A percentile compares a stretch with the other conserved stretches of the same genome.
phyloP scores from a whole-genome alignment of 2,888 invertebrate genomes.

The Scotopteryx bipunctaria region DNA sequence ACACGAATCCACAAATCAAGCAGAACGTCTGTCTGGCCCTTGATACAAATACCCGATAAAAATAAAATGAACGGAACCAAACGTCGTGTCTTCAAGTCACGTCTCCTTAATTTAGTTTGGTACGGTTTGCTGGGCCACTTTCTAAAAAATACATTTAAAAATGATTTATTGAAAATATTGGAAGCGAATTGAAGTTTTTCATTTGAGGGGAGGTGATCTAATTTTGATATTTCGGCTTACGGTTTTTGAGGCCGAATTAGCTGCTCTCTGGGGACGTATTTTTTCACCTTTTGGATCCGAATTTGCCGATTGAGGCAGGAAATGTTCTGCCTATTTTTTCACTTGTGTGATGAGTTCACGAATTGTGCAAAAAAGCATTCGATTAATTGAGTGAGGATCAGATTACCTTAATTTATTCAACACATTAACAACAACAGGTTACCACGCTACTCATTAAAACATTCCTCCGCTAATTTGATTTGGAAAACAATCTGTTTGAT shows the following conservation, averaged over 20 bases:
- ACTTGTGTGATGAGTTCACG: not conserved
- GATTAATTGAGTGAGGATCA: slow-evolving; percentile 11
- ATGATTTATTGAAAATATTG: slow-evolving; percentile 40
- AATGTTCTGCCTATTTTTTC: too few species aligned
- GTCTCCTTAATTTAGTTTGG: slow-evolving; percentile 59
- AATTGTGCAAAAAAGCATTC: not conserved
- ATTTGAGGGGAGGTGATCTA: slow-evolving; percentile 17
- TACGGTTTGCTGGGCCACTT: slow-evolving; percentile 55
- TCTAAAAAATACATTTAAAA: slow-evolving; percentile 45
- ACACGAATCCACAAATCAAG: slow-evolving; percentile 34
- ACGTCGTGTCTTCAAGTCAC: slow-evolving; percentile 60
- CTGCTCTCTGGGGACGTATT: too few species aligned
- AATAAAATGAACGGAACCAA: slow-evolving; percentile 43
- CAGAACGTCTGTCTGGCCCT: slow-evolving; percentile 8
- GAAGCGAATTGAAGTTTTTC: slow-evolving; percentile 28
- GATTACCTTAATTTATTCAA: slow-evolving; percentile 25
- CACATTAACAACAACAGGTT: slow-evolving; percentile 14
- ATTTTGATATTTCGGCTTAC: slow-evolving; percentile 9
- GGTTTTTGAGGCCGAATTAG: slow-evolving; percentile 11
- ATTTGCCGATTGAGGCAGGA: too few species aligned
- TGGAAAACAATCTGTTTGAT: slow-evolving; percentile 4
- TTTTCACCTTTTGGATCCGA: too few species aligned
- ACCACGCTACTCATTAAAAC: slow-evolving; percentile 19
- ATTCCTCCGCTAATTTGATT: slow-evolving; percentile 20
- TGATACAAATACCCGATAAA: slow-evolving; percentile 41